phyloP scores from a whole-genome alignment of 2,113 vertebrate species.

The human region DNA sequence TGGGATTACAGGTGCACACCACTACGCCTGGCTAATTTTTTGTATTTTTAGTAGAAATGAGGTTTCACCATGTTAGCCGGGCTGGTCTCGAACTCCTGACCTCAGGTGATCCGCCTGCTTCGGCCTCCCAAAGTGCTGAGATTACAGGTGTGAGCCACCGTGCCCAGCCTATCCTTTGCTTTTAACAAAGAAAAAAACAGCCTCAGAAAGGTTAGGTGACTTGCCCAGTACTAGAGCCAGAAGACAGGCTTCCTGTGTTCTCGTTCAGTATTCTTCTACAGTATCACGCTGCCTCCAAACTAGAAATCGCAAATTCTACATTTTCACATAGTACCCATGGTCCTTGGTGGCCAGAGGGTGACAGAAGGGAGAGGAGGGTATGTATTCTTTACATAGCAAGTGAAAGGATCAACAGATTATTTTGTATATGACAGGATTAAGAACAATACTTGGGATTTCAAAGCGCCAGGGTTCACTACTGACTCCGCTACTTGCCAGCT shows the following conservation, averaged over 20 bases:
- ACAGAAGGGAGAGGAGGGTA: not conserved
- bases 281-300: not conserved
- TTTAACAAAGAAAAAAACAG: slow-evolving; percentile 1
- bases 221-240: not conserved
- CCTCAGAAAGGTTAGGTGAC: not conserved
- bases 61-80: no score
- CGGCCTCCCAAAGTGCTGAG: no score
- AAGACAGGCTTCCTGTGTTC: not conserved
- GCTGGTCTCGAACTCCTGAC: no score
- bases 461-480: not conserved
- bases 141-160: no score
- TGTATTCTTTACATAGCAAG: not conserved
- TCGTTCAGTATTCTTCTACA: not conserved
- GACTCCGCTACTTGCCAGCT: not conserved
- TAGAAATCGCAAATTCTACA: not conserved
- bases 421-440: not conserved
- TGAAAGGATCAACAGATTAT: not conserved
- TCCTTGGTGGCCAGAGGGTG: not conserved
- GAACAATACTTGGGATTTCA: not conserved
- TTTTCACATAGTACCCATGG: not conserved
- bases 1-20: no score
- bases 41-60: no score
- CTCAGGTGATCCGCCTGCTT: no score
- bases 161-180: not conserved
- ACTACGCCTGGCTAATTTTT: no score